Percentiles rank a stretch among this genome's conserved stretches.
Evolutionary conservation across 2,888 invertebrate genomes (phyloP).

Genomic region (Sminthurinus aureus): DNA sequence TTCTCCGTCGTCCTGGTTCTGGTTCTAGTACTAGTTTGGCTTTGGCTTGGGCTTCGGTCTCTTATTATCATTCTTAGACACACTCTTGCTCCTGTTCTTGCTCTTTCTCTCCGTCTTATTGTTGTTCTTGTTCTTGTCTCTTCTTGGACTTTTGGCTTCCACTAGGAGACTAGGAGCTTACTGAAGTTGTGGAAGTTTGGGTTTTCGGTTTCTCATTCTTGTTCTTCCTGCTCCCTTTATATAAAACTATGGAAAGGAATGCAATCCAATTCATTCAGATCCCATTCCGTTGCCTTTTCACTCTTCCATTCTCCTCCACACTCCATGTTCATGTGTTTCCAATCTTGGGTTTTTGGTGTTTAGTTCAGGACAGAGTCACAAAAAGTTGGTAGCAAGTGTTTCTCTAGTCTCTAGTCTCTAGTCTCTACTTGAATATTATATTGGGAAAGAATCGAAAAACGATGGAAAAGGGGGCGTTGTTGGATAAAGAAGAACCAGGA

Average conservation of each 20-base stretch:
- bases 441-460: too few relatives aligned
- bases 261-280: too few relatives aligned
- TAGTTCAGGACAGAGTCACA: not conserved
- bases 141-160: not conserved
- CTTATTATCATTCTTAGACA: too few relatives aligned
- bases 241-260: too few relatives aligned
- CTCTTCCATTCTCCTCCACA: too few relatives aligned
- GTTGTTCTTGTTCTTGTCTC: not conserved
- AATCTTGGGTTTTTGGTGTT: too few relatives aligned
- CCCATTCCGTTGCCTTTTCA: too few relatives aligned
- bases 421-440: slow-evolving; percentile 1
- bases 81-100: not conserved
- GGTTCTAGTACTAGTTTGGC: not conserved
- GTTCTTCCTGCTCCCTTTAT: not conserved
- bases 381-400: not conserved
- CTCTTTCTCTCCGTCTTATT: not conserved
- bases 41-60: too few relatives aligned
- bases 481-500: not conserved
- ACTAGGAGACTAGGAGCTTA: not conserved
- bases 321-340: too few relatives aligned
- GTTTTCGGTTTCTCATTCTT: not conserved
- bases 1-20: not conserved
- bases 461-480: not conserved
- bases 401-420: not conserved
- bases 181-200: too few relatives aligned